These are phyloP conservation scores for Trematomus loennbergii DNA, from an alignment of 2,113 vertebrate genomes.

Conservation along the genomic window DNA sequence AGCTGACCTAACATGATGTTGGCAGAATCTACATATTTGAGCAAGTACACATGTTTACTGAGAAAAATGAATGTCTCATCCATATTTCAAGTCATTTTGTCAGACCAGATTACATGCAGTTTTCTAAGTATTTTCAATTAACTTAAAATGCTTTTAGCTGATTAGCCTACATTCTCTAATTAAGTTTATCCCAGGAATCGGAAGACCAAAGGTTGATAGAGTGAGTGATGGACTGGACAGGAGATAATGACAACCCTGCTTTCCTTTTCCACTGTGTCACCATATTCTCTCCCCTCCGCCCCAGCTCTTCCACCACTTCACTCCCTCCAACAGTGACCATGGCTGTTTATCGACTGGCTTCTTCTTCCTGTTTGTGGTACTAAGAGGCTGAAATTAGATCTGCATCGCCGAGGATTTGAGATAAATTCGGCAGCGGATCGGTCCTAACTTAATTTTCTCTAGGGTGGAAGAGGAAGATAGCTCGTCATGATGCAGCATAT, in stretches of 20 bases:
- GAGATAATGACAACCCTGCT: conserved; percentile 47
- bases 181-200: conserved; percentile 46
- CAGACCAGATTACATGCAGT: conserved; percentile 10
- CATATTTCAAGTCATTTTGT: background rate
- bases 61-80: conserved; percentile 3
- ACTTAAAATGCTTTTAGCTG: conserved; percentile 56
- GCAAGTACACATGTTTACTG: background rate
- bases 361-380: conserved; percentile 80
- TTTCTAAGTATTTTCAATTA: conserved; percentile 49
- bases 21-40: background rate
- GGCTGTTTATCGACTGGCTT: conserved; percentile 76
- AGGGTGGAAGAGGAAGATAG: conserved; percentile 19
- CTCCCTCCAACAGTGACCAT: conserved; percentile 57
- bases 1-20: background rate
- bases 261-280: conserved; percentile 58
- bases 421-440: conserved; percentile 78
- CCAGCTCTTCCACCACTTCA: conserved; percentile 33
- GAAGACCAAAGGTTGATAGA: conserved; percentile 44
- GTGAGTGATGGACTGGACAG: conserved; percentile 45
- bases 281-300: conserved; percentile 38
- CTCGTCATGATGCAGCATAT: conserved; percentile 45
- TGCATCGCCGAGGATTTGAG: conserved; percentile 74
- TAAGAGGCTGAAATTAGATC: conserved; percentile 83
- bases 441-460: conserved; percentile 72
- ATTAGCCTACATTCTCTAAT: conserved; percentile 56